phyloP scores from a whole-genome alignment of 37 sponge, comb jelly and placozoan genomes.

The Eunapius fragilis region DNA sequence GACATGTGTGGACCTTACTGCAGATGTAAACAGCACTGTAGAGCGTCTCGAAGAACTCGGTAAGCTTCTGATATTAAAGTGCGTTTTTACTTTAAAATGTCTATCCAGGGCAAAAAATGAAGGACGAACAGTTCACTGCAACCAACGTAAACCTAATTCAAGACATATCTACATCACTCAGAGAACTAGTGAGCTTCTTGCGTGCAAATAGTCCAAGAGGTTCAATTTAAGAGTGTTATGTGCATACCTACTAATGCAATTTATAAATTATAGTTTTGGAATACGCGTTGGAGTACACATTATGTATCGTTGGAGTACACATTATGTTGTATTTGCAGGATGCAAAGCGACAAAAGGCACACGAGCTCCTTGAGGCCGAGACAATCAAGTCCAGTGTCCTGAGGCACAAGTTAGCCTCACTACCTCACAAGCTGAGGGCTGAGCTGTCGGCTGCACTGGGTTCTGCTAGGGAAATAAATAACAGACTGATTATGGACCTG shows the following conservation, averaged over 20 bases:
- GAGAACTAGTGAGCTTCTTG: conserved; percentile 35
- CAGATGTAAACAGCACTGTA: conserved; percentile 53
- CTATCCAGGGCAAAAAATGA: conserved; percentile 4
- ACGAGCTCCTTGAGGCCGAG: conserved; percentile 55
- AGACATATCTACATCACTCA: conserved; percentile 27
- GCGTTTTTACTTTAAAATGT: background rate
- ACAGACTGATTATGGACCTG: conserved; percentile 20
- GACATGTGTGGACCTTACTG: conserved; percentile 25
- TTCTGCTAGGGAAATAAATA: conserved; percentile 58
- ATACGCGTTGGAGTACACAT: too few relatives aligned
- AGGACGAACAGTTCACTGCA: background rate
- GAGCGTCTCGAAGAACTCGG: conserved; percentile 50
- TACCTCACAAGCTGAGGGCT: conserved; percentile 40
- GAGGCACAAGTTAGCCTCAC: conserved; percentile 46
- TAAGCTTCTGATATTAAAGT: background rate
- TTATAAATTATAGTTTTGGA: too few relatives aligned
- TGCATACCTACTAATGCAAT: background rate
- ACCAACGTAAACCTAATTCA: conserved; percentile 12
- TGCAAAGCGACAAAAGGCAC: conserved; percentile 35
- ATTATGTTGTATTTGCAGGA: too few relatives aligned
- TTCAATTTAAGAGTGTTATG: background rate
- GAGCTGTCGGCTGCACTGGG: conserved; percentile 38
- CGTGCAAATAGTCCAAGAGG: background rate
- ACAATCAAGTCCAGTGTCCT: conserved; percentile 55
- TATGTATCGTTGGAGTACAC: too few relatives aligned